A percentile compares a stretch with the other conserved stretches of the same genome.
Conservation (phyloP, 2,888 invertebrate genomes). For the Argyra leucocephala region DNA sequence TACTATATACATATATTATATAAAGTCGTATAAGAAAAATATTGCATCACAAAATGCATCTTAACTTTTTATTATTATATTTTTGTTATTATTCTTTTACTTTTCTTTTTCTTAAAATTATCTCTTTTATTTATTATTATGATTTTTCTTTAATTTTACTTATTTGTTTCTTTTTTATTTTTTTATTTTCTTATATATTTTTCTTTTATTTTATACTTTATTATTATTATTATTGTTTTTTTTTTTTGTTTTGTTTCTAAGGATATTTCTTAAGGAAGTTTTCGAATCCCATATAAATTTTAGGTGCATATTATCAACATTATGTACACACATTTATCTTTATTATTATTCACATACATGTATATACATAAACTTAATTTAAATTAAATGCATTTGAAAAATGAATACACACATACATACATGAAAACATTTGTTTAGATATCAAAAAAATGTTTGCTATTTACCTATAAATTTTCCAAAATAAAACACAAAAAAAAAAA, state of each 20-base stretch:
- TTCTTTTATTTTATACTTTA: too few species aligned
- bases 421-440: background rate
- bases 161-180: too few species aligned
- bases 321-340: background rate
- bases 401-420: background rate
- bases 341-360: background rate
- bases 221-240: background rate
- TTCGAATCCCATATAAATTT: background rate
- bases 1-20: too few species aligned
- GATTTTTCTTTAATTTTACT: background rate
- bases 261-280: background rate
- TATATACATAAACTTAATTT: background rate
- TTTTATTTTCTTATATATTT: background rate
- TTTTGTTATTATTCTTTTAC: too few species aligned
- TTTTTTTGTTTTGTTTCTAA: background rate
- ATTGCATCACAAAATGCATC: background rate
- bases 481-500: background rate
- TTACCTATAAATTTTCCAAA: background rate
- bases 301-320: background rate
- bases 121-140: too few species aligned
- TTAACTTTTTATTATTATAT: background rate
- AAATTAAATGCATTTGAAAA: background rate
- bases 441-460: background rate
- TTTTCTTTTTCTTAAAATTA: too few species aligned
- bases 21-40: background rate